These are phyloP conservation scores for Xyliphius kryptos DNA, from an alignment of 2,113 vertebrate species.

Conservation along the genomic window DNA sequence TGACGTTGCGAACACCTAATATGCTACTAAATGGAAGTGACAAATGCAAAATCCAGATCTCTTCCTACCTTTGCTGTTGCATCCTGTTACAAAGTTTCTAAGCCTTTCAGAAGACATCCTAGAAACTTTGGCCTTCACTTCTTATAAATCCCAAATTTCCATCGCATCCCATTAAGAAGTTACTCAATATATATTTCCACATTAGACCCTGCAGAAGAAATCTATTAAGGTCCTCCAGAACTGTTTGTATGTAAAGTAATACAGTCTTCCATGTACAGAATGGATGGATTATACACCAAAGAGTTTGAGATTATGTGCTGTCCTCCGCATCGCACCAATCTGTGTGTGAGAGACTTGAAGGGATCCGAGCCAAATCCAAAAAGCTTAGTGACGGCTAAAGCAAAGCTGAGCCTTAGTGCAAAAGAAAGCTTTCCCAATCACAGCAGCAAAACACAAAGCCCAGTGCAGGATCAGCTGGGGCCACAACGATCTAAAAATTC, in stretches of 20 bases:
- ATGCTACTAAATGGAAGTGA: no score
- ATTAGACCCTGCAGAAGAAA: background rate
- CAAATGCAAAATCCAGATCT: no score
- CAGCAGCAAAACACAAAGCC: constrained; percentile 8
- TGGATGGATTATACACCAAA: constrained; percentile 11
- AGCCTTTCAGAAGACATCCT: background rate
- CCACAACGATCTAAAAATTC: no score
- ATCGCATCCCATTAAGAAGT: background rate
- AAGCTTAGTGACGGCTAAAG: constrained; percentile 71
- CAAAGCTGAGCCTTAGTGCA: constrained; percentile 46
- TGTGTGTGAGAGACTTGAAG: constrained; percentile 41
- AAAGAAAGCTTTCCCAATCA: constrained; percentile 21
- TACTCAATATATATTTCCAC: background rate
- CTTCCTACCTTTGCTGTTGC: background rate
- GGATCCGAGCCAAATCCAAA: constrained; percentile 58
- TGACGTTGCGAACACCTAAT: no score
- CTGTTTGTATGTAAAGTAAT: constrained; percentile 2
- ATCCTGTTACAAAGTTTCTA: background rate
- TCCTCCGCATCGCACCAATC: constrained; percentile 18
- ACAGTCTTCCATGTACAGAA: background rate
- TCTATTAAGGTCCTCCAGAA: background rate
- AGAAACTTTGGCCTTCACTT: background rate
- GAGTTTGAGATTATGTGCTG: constrained; percentile 11
- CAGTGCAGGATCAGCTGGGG: background rate
- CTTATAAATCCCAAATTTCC: background rate